Evolutionary conservation across 1,140 invertebrate species (phyloP), one percentile per base, ranked within the genome.

Genomic region (Magallana angulata): DNA sequence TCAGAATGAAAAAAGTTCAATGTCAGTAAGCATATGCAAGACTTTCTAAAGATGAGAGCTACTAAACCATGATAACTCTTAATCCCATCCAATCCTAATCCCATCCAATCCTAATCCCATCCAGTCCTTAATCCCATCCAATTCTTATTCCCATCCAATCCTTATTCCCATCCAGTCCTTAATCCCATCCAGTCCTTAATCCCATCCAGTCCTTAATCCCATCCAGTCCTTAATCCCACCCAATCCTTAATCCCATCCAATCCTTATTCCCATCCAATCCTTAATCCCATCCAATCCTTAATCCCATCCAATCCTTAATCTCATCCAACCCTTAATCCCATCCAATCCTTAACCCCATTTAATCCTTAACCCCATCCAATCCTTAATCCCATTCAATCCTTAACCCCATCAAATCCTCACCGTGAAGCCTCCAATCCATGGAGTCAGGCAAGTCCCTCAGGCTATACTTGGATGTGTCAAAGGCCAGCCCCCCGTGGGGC

Each of bases 381-480:
- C 24, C 36, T 48, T 48, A 4, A 48, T 48, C 36, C 2, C 0
- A 86, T 87, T 1, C 36, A 48, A 80, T 80, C 24, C 36, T 48
- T 48, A 4, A 48, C 0, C 36, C 2, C 2, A 86, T 87, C 36
- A 2, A 48, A 80, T 80, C 36, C 36, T 87, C 87, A 95, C 95
- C 98, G 93, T 96, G 97, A 1, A 99, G 94, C 91, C 98, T 96
- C 98, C 98, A 99, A 95, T 99, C 98, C 89, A 97, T 96, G n/a
- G 91, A 86, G 14, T 91, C 92, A 56, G 94, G 94, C 5, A 93
- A 57, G 81, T 88, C 86, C 5, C 87, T 90, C 0, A 85, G 48
- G 68, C 89, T 89, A 76, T 93, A 94, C 80, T 92, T 91, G n/a
- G 87, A 90, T 88, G 92, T 93, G 83, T 94, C 97, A 95, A 98